Base-by-base conservation (phyloP, 2,797 vertebrate species). In the Sebastes steindachneri region DNA sequence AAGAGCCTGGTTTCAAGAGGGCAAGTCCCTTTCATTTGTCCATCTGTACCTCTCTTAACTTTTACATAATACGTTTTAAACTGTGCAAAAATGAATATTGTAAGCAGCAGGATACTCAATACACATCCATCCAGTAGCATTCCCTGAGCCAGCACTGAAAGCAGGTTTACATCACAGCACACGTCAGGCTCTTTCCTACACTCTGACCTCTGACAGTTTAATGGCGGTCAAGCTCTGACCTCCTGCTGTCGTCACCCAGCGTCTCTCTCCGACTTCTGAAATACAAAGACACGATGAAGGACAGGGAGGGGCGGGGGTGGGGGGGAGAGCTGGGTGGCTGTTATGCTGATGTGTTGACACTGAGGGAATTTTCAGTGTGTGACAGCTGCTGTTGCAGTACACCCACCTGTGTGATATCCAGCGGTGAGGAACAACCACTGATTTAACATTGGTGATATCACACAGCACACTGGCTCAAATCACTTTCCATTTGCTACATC, bases 241-340 rank as follows among this genome's bases (percentile, higher is more conserved):
- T 86, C 82, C 81, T 64, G 60, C 91, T 92, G 87, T 95, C 93
- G 69, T 91, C 95, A 37, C 89, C 58, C 69, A n/a, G 71, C 66
- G 70, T 70, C 88, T 53, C 73, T 67, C 2, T 15, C 37, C 14
- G 51, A 77, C 87, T 88, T 77, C 72, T n/a, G 60, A 79, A 88
- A 89, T 82, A 77, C 91, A 92, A 89, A 83, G 87, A 86, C 70
- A 73, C 1, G 84, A 81, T 90, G 92, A 92, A 41, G 77, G 88
- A 90, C 41, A 81, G 66, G 60, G 77, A 25, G 45, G 65, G 4
- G 45, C 3, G 19, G 48, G 63, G 65, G 29, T 2, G 64, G 68
- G 73, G 11, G 1, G 23, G 1, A 6, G 68, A 21, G 48, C 63
- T 1, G 57, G 71, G 23, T 8, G 69, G 68, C 58, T 64, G 75